Conservation (phyloP, 2,797 vertebrate species). For the Remorina albescens region DNA sequence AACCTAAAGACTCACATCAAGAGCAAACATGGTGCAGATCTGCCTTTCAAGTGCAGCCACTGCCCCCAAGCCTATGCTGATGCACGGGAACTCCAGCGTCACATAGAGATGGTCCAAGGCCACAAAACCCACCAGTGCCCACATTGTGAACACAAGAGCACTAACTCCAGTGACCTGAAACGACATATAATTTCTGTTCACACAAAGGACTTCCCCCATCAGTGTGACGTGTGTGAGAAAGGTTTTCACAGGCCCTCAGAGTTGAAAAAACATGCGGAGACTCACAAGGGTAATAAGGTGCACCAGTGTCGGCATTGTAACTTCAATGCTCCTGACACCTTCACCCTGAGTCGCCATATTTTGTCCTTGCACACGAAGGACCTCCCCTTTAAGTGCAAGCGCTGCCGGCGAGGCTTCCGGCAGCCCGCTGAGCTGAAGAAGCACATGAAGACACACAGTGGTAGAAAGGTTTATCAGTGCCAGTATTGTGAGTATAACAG, state of each 20-base stretch:
- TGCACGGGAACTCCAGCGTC: constrained; percentile 92
- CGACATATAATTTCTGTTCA: constrained; percentile 98
- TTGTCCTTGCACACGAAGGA: constrained; percentile 98
- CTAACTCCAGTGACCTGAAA: constrained; percentile 98
- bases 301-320: constrained; percentile 99
- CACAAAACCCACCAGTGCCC: constrained; percentile 97
- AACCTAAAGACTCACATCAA: constrained; percentile 98
- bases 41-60: constrained; percentile 94
- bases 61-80: constrained; percentile 94
- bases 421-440: constrained; percentile 97
- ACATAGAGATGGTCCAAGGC: constrained; percentile 95
- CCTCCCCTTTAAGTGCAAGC: constrained; percentile 91
- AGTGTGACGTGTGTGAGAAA: constrained; percentile 97
- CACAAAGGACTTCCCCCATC: constrained; percentile 98
- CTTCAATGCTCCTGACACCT: constrained; percentile 96
- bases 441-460: constrained; percentile 99
- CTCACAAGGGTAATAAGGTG: constrained; percentile 96
- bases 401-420: constrained; percentile 95
- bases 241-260: constrained; percentile 98
- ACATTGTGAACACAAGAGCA: constrained; percentile 98
- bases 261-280: constrained; percentile 96
- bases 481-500: constrained; percentile 99
- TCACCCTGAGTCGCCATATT: constrained; percentile 96
- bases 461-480: constrained; percentile 98
- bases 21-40: constrained; percentile 97